A percentile compares a stretch with the other conserved stretches of the same genome.
Conservation (phyloP, 2,797 vertebrate genomes). For the Salmo trutta region DNA sequence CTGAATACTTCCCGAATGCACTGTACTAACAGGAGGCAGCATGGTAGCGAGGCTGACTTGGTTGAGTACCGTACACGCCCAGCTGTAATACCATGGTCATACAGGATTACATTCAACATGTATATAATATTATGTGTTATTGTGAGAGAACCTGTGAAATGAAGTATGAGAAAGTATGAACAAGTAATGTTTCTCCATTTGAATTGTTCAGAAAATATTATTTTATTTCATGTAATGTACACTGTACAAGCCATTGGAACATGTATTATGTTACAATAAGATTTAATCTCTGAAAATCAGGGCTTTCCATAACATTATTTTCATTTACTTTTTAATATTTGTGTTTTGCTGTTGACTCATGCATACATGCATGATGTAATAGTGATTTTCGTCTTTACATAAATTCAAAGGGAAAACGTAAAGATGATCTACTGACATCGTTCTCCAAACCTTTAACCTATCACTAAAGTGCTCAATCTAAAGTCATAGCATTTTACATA, state of each 20-base stretch:
- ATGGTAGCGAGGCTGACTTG: neutral
- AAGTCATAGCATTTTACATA: constrained; percentile 36
- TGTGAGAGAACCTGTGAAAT: neutral
- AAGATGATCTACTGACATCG: constrained; percentile 18
- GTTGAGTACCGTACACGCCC: too few species aligned
- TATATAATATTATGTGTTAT: too few species aligned
- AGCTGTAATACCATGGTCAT: neutral
- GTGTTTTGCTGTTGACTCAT: constrained; percentile 31
- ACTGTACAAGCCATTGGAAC: constrained; percentile 71
- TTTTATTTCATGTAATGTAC: constrained; percentile 69
- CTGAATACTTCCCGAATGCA: too few species aligned
- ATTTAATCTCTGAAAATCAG: constrained; percentile 49
- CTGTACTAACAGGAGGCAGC: too few species aligned
- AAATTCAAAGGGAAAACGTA: constrained; percentile 37
- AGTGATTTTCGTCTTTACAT: constrained; percentile 40
- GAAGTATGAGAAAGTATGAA: neutral
- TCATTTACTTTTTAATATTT: constrained; percentile 24
- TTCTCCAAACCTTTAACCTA: constrained; percentile 14
- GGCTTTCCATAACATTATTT: neutral
- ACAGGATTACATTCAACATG: neutral
- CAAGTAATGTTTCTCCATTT: neutral
- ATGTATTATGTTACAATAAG: constrained; percentile 52
- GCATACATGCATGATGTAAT: neutral
- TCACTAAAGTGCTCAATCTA: constrained; percentile 39
- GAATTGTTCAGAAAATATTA: constrained; percentile 71